Evolutionary conservation across 37 sponge, comb jelly and placozoan genomes (phyloP), one percentile per base, ranked within the genome.

Genomic region (Halisarca cf. caerulea): DNA sequence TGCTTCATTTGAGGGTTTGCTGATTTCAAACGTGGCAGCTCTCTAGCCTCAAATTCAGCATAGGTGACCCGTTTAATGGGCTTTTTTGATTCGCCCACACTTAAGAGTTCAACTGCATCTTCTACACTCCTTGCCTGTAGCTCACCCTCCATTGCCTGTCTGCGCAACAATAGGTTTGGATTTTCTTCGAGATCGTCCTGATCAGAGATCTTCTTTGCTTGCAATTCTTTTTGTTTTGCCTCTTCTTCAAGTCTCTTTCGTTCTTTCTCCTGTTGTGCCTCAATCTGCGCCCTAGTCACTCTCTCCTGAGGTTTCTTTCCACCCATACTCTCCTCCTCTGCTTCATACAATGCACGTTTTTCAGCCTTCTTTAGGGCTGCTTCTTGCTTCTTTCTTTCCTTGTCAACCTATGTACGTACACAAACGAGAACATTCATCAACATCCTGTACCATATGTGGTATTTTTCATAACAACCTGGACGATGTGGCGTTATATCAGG

Each of bases 1-100:
- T 87, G 73, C 14, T 97, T 85, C 83, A 99, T 43, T 36, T 91
- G 88, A 39, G 97, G 96, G 81, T 96, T 93, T 74, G 91, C 95
- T 2, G 80, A 84, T 55, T 92, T 92, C 43, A 96, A 60, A 33
- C 84, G 80, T 34, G 95, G 88, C 72, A 99, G 40, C 57, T 92
- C 86, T 25, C 89, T 81, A 53, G 92, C 91, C 80, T 99, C 99
- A 80, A 93, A 99, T 7, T 86, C 92, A 40, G 92, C 85, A 85
- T 89, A 99, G 24, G 96, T 90, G 74, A 93, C 30, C 73, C 94
- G 81, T 60, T 80, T 89, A 79, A 93, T 94, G 0, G 91, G 92
- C 66, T 88, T 85, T 30, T 86, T 35, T 0, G 62, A 14, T 18
- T 24, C 42, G 39, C 79, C 70, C 40, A 88, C 90, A 44, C 81